Base-by-base conservation (phyloP, 2,797 vertebrate genomes). In the Scarus forsteni region DNA sequence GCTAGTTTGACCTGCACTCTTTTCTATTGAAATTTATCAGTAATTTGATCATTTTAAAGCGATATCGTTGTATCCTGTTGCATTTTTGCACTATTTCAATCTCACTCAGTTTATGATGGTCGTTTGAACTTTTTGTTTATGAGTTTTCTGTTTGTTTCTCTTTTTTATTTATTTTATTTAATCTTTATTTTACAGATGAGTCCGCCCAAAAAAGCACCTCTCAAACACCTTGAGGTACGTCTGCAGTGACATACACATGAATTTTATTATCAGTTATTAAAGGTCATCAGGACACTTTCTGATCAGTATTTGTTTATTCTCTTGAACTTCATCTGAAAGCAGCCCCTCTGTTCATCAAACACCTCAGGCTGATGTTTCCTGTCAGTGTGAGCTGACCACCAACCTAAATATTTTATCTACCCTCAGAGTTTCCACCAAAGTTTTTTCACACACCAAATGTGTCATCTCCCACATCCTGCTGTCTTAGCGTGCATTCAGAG, bases 351-450 rank as follows among this genome's bases (percentile, higher is more conserved):
- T 18, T 76, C 79, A 27, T 66, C 59, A 34, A 73, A n/a, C 2
- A 48, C 34, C 14, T 19, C 8, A 1, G 10, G 7, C 6, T 27
- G 6, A 66, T 55, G 73, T 73, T 90, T 91, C 87, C 88, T 87
- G 84, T 78, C 15, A 72, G 11, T 39, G 53, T 1, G 8, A 73
- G 57, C 61, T 85, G 87, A 87, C 83, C 87, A 81, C 73, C 66
- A 18, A 79, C 53, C 49, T 38, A 19, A 48, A 56, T 73, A 63
- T 75, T 62, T 82, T 77, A 53, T 61, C 60, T 39, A n/a, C 52
- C 9, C 27, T 77, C 84, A 80, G 39, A 81, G 62, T 85, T 84
- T 84, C 80, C 79, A 77, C 19, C 27, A 7, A 40, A 11, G 18
- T 60, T 52, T 46, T 16, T 70, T 68, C 48, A 36, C 58, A 66